These are phyloP conservation scores for Sphaerodactylus townsendi DNA, from an alignment of 2,113 vertebrate genomes.

Conservation along the genomic window DNA sequence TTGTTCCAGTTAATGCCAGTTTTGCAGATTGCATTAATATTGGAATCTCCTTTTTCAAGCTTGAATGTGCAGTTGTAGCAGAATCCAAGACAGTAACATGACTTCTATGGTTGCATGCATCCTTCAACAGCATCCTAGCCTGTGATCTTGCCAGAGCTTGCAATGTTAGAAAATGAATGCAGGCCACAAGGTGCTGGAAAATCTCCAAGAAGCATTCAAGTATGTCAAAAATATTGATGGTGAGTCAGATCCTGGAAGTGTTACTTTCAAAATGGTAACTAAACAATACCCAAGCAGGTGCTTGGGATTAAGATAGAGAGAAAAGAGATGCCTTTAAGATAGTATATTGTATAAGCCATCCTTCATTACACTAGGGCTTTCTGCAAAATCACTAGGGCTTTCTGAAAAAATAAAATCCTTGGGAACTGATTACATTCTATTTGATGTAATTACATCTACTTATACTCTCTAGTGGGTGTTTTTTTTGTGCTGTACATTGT, in stretches of 20 bases:
- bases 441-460: neutral
- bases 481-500: neutral
- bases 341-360: neutral
- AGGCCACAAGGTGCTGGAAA: neutral
- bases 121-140: neutral
- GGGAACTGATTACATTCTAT: neutral
- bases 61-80: neutral
- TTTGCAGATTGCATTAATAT: neutral
- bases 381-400: too few relatives aligned
- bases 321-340: neutral
- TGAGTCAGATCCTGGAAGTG: neutral
- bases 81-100: neutral
- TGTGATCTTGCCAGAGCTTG: neutral
- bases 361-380: neutral
- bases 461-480: neutral
- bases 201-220: neutral
- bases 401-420: neutral
- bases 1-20: neutral
- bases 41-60: neutral
- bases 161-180: neutral
- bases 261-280: conserved; percentile 1
- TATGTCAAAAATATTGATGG: neutral
- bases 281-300: neutral
- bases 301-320: neutral
- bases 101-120: neutral